Conservation (phyloP, 2,113 vertebrate species). For the Perca flavescens region DNA sequence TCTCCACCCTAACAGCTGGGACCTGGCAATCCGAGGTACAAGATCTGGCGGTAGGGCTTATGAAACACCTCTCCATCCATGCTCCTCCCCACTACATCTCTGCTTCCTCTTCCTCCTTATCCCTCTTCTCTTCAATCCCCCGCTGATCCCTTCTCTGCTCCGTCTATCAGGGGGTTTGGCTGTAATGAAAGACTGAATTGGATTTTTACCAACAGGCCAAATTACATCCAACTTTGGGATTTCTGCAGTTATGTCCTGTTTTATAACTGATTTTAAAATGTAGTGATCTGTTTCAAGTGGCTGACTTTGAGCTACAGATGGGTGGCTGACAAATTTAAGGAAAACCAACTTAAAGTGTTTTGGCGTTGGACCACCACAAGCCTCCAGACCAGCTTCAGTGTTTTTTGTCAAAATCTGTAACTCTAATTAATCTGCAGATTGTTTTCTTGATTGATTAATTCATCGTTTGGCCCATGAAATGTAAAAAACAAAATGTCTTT, state of each 20-base stretch:
- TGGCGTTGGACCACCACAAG: not conserved
- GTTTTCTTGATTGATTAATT: not conserved
- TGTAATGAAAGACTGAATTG: constrained; percentile 17
- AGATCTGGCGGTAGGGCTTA: constrained; percentile 45
- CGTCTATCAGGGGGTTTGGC: constrained; percentile 15
- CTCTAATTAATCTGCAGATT: not conserved
- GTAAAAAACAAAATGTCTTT: not conserved
- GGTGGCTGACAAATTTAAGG: not conserved
- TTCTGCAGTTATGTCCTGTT: not conserved
- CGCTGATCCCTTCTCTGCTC: constrained; percentile 12
- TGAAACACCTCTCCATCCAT: constrained; percentile 69
- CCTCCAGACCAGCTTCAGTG: not conserved
- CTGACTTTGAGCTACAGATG: not conserved
- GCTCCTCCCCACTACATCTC: constrained; percentile 46
- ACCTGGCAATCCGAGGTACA: constrained; percentile 39
- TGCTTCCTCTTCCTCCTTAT: constrained; percentile 51
- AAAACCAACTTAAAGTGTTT: not conserved
- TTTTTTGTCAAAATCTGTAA: not conserved
- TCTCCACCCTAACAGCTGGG: constrained; percentile 49
- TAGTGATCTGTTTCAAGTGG: not conserved
- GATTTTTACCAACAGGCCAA: constrained; percentile 24
- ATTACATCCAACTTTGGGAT: not conserved
- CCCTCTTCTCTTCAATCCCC: constrained; percentile 35
- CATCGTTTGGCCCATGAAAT: not conserved
- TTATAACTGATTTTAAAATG: not conserved